Evolutionary conservation across 2,797 vertebrate species (phyloP), one percentile per base, ranked within the genome.

Genomic region (Sebastolobus altivelis): DNA sequence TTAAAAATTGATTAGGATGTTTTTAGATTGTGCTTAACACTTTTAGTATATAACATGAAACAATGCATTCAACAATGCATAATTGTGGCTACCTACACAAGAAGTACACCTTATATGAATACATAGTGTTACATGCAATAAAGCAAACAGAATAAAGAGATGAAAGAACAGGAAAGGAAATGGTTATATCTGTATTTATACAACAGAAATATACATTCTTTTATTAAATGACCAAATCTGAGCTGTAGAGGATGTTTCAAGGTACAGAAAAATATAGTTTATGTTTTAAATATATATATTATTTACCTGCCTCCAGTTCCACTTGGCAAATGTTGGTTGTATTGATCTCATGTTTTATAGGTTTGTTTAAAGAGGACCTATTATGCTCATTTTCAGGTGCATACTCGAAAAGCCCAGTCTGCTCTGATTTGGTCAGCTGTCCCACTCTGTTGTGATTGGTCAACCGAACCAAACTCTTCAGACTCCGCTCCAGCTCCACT

Each of bases 161-260:
- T 20, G 25, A 73, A 72, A 52, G 18, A 58, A 56, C 10, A 70
- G 62, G n/a, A 40, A 65, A 79, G 4, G 7, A 80, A 43, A 59
- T 59, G 6, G 18, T 27, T 75, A 62, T 20, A 75, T 61, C 22
- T 82, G 20, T 29, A 71, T 52, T 40, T 61, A 80, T 72, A 46
- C 18, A 79, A 59, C 2, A 74, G 40, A 63, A 66, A 70, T 76
- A 83, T 5, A 75, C 22, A 78, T 80, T 40, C 55, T 31, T 65
- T 8, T 1, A 60, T 58, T 61, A 65, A 77, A 69, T 63, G 1
- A 7, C 9, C 13, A 56, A 65, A 60, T 61, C 5, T 77, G 75
- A 75, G 29, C 25, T 33, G 4, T 27, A 65, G 10, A 31, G 25
- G 22, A 62, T 58, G 10, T 63, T 80, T 70, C 52, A 74, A 29